Base-by-base conservation (phyloP, 2,888 invertebrate species). In the Callosobruchus maculatus region DNA sequence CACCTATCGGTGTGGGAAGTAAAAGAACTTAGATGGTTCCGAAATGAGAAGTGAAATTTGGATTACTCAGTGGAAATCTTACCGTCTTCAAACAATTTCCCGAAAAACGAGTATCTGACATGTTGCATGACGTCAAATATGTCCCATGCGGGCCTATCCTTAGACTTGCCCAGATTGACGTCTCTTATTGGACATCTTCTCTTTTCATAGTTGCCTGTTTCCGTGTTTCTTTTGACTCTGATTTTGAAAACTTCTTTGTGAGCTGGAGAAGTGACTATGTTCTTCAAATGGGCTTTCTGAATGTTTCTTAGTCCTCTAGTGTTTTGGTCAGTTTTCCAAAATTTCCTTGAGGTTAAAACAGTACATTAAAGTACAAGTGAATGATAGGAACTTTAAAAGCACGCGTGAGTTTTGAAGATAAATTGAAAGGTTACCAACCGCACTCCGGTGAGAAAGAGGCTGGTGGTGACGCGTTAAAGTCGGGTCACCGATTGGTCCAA, bases 181-280 rank as follows among this genome's bases (percentile, higher is more conserved):
- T 76, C 72, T 1, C 72, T 68, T 21, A 79, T 76, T 74, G 49
- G 49, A 49, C 13, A 0, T 30, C 0, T 70, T 70, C 69, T 76
- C 30, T 20, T 68, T 18, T 68, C 68, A 21, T 9, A 13, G 9
- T 68, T 22, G 20, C 13, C 22, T 9, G 5, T 68, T 68, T n/a
- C 0, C 21, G 22, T 21, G 22, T 73, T 31, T 74, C 81, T 75
- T 77, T 79, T 83, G 2, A 78, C 74, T 75, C 83, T 77, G 22
- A 83, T 81, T 73, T 81, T 81, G 73, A 84, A 84, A 3, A 82
- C 80, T 73, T 84, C 84, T 0, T 79, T 82, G 71, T 84, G 84
- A 75, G 81, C 79, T 1, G 82, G 79, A 71, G 78, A 76, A 9
- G 80, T 79, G 3, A 83, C 78, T 5, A 82, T 73, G 49, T 77